Conservation (phyloP, 2,888 invertebrate genomes). For the Cylindroiulus punctatus region DNA sequence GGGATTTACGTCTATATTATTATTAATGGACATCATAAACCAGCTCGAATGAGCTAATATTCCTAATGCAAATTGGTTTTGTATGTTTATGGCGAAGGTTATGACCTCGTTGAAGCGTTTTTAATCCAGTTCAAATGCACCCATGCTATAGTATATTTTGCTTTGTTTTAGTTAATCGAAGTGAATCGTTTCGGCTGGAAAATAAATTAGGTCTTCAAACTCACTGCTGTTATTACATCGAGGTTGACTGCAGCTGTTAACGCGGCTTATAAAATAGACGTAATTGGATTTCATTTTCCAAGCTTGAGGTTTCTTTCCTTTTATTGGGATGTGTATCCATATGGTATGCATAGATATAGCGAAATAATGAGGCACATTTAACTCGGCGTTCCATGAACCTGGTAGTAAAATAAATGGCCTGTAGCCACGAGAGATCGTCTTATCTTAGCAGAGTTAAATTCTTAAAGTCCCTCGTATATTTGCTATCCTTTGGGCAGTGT, state of each 20-base stretch:
- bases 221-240: neutral
- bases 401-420: conserved; percentile 14
- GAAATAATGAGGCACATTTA: conserved; percentile 21
- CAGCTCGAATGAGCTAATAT: too few species aligned
- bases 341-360: neutral
- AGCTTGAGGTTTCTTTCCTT: neutral
- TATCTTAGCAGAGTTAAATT: neutral
- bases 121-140: too few species aligned
- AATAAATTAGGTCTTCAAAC: neutral
- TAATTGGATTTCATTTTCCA: conserved; percentile 29
- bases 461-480: neutral
- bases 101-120: too few species aligned
- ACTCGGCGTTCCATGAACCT: neutral
- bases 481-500: neutral
- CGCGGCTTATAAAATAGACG: conserved; percentile 6
- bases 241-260: conserved; percentile 23
- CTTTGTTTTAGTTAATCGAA: conserved; percentile 17
- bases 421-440: neutral
- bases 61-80: too few species aligned
- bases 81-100: too few species aligned
- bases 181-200: neutral
- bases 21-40: too few species aligned
- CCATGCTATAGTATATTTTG: too few species aligned
- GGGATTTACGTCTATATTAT: too few species aligned
- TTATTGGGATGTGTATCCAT: neutral